Evolutionary conservation across 2,797 vertebrate genomes (phyloP).

Genomic region (Sebastes diploproa): DNA sequence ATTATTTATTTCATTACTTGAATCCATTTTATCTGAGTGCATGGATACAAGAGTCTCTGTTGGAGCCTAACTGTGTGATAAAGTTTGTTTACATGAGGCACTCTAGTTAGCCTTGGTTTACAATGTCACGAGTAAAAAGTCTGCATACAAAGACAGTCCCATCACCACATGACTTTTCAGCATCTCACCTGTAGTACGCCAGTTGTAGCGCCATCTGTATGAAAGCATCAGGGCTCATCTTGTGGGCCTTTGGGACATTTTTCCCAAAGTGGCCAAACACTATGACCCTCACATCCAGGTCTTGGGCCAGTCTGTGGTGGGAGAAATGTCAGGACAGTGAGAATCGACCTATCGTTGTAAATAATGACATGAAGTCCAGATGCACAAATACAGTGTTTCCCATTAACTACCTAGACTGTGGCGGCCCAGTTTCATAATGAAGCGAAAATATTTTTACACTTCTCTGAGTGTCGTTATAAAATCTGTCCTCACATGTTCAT

Average conservation of each 20-base stretch:
- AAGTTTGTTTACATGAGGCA: not conserved
- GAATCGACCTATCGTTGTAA: not conserved
- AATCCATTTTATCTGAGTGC: not conserved
- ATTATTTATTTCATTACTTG: not conserved
- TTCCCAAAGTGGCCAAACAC: slow-evolving; percentile 93
- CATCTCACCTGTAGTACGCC: slow-evolving; percentile 90
- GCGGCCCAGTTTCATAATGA: no score
- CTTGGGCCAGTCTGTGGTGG: slow-evolving; percentile 86
- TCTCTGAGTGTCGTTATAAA: not conserved
- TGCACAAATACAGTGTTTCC: no score
- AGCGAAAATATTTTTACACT: not conserved
- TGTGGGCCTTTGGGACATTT: slow-evolving; percentile 88
- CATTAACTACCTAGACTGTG: no score
- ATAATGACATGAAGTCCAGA: not conserved
- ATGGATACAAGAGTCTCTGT: not conserved
- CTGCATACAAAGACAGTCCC: not conserved
- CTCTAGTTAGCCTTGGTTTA: not conserved
- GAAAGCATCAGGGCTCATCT: slow-evolving; percentile 94
- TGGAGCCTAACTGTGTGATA: not conserved
- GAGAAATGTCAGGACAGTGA: not conserved
- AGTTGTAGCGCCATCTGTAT: slow-evolving; percentile 93
- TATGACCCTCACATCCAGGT: slow-evolving; percentile 87
- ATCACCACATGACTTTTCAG: not conserved
- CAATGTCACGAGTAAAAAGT: not conserved
- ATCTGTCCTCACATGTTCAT: slow-evolving; percentile 86